These are phyloP conservation scores for Xiphophorus maculatus DNA, from an alignment of 2,113 vertebrate genomes.

Conservation along the genomic window DNA sequence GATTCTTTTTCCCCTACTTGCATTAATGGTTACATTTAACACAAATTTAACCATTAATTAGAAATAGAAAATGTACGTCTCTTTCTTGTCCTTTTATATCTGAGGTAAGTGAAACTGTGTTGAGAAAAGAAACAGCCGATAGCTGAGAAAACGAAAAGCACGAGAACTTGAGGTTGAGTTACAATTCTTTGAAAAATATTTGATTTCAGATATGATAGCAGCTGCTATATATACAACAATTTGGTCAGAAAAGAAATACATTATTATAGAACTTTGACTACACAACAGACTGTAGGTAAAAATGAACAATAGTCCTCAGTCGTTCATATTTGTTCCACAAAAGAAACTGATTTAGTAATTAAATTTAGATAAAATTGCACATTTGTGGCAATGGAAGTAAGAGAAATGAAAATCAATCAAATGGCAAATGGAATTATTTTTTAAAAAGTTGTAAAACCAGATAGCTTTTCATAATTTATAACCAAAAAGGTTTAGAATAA, in stretches of 20 bases:
- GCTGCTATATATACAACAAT: not conserved
- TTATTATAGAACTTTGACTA: not conserved
- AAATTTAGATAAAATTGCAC: not conserved
- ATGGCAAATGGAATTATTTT: too few relatives aligned
- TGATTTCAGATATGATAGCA: not conserved
- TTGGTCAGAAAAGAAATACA: not conserved
- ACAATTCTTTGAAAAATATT: not conserved
- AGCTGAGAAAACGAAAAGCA: constrained; percentile 4
- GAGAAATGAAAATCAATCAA: too few relatives aligned
- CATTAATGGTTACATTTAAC: too few relatives aligned
- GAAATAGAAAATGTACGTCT: constrained; percentile 17
- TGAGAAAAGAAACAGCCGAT: constrained; percentile 5
- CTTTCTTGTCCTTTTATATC: constrained; percentile 8
- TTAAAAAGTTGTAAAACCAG: too few relatives aligned
- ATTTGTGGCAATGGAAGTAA: too few relatives aligned
- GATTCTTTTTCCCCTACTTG: not conserved
- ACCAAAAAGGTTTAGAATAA: too few relatives aligned
- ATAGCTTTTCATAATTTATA: too few relatives aligned
- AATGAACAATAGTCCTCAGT: not conserved
- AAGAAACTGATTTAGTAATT: not conserved
- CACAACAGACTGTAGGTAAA: not conserved
- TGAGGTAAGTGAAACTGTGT: not conserved
- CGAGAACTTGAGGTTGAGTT: not conserved
- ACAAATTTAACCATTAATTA: not conserved
- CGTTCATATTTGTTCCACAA: not conserved